phyloP scores from a whole-genome alignment of 1,140 invertebrate species.

The Diorhabda carinulata region DNA sequence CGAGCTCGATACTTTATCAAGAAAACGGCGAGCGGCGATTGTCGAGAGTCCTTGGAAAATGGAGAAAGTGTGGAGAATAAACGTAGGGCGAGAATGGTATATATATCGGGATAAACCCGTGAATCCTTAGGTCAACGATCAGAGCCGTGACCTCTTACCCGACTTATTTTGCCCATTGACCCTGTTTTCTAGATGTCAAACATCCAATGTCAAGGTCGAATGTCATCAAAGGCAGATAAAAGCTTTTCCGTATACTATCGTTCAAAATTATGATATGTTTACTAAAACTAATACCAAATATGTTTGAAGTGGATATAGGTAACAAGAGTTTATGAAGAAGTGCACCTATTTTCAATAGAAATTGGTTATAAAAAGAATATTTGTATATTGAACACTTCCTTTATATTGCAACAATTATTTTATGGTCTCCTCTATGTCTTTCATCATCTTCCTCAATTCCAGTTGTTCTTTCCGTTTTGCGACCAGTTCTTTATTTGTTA shows the following conservation, averaged over 20 bases:
- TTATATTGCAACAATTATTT: no score
- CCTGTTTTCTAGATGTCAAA: neutral
- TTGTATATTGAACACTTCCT: no score
- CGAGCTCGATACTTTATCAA: neutral
- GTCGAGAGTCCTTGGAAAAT: neutral
- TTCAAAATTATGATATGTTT: no score
- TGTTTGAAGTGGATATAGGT: no score
- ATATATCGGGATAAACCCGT: slow-evolving; percentile 2
- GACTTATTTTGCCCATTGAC: slow-evolving; percentile 1
- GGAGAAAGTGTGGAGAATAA: slow-evolving; percentile 1
- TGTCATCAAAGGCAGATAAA: slow-evolving; percentile 2
- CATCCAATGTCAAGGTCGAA: neutral
- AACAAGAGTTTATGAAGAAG: no score
- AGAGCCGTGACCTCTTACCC: neutral
- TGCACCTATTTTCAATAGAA: no score
- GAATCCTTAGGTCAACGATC: slow-evolving; percentile 1
- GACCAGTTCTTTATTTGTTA: no score
- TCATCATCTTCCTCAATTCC: no score
- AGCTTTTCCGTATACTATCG: neutral
- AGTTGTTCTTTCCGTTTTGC: no score
- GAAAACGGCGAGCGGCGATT: neutral
- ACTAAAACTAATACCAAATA: no score
- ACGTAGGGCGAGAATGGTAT: slow-evolving; percentile 1
- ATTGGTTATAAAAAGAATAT: no score
- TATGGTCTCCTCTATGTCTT: no score